These are phyloP conservation scores for Lucinisca nassula DNA, from an alignment of 2,888 invertebrate species.

Conservation along the genomic window DNA sequence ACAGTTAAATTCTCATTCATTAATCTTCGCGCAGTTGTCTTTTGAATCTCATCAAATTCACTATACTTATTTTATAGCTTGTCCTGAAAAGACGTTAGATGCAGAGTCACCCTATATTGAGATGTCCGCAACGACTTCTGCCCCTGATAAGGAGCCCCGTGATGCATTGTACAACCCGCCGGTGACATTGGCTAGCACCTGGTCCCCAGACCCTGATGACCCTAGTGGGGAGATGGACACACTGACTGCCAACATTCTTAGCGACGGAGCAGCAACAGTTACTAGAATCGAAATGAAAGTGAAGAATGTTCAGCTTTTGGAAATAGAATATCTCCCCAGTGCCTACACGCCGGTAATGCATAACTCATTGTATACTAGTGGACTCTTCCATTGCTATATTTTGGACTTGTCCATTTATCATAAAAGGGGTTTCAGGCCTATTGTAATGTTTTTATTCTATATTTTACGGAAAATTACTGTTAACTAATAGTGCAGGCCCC, in stretches of 20 bases:
- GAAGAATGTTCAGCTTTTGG: slow-evolving; percentile 42
- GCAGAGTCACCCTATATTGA: slow-evolving; percentile 51
- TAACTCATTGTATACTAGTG: no score
- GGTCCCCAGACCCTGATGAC: slow-evolving; percentile 43
- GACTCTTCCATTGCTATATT: no score
- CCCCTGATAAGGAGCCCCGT: slow-evolving; percentile 43
- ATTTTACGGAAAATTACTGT: no score
- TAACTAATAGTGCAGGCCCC: no score
- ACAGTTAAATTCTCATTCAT: no score
- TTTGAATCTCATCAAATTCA: no score
- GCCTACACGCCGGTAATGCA: slow-evolving; percentile 47
- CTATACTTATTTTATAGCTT: slow-evolving; percentile 42
- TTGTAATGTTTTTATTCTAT: no score
- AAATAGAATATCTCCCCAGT: slow-evolving; percentile 54
- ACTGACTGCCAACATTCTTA: slow-evolving; percentile 45
- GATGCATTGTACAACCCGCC: slow-evolving; percentile 42
- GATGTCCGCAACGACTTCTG: slow-evolving; percentile 46
- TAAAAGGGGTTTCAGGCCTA: no score
- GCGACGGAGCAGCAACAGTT: slow-evolving; percentile 57
- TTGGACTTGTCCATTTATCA: no score
- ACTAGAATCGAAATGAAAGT: slow-evolving; percentile 50
- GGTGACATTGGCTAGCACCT: slow-evolving; percentile 21
- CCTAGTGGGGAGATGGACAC: neutral
- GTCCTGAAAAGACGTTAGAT: slow-evolving; percentile 55
- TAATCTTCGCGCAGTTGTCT: no score